Conservation (phyloP, 2,113 vertebrate species). For the Ageneiosus marmoratus region DNA sequence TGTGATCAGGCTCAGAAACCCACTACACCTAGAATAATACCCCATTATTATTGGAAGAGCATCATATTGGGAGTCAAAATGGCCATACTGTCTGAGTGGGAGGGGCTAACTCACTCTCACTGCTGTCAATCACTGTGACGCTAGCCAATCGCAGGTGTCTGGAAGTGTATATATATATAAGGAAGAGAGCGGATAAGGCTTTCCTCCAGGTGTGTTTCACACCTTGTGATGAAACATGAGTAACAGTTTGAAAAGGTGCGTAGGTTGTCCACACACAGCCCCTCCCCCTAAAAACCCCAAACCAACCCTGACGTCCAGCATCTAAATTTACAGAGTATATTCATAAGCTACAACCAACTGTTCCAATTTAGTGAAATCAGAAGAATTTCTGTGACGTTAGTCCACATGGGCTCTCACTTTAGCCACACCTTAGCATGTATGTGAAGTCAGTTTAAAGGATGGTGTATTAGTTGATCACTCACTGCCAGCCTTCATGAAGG, state of each 20-base stretch:
- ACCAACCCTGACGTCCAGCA: too few relatives aligned
- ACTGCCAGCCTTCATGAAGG: conserved; percentile 94
- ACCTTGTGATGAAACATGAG: too few relatives aligned
- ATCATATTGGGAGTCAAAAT: background rate
- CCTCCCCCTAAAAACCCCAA: background rate
- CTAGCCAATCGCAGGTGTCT: background rate
- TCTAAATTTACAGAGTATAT: background rate
- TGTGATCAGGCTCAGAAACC: background rate
- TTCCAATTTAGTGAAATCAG: background rate
- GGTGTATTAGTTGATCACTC: conserved; percentile 60
- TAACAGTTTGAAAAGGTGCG: too few relatives aligned
- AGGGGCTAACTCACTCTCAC: background rate
- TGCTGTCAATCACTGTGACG: background rate
- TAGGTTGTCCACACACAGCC: too few relatives aligned
- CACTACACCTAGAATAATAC: too few relatives aligned
- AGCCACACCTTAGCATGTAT: background rate
- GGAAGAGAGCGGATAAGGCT: too few relatives aligned
- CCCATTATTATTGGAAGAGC: background rate
- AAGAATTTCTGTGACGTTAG: background rate
- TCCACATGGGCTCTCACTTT: background rate
- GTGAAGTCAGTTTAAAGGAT: background rate
- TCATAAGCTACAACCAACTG: background rate
- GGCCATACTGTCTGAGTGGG: background rate
- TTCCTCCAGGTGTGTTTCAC: too few relatives aligned
- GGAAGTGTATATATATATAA: background rate